Base-by-base conservation (phyloP, 2,113 vertebrate genomes). In the Leptobrachium leishanense region DNA sequence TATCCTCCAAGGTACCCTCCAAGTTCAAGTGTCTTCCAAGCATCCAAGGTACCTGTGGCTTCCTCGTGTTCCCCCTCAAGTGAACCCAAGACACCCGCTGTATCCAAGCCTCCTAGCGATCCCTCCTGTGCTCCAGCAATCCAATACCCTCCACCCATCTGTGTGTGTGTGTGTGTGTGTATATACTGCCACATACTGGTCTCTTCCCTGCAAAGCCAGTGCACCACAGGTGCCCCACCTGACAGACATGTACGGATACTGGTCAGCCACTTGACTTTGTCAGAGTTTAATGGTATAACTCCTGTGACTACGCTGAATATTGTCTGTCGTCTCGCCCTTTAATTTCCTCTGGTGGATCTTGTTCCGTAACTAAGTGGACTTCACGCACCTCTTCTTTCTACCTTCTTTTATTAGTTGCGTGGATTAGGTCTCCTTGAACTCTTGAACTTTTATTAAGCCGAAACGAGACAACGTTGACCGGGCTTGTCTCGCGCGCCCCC, bases 391-490 rank as follows among this genome's bases (percentile, higher is more conserved):
- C 46, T 57, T 31, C 53, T 15, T 57, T 68, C 10, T 80, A 68
- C 77, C 77, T 80, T 43, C 55, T 59, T 80, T 80, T 74, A 80
- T 80, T 74, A 74, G 71, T 65, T 66, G 64, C 12, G 42, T 42
- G 39, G 41, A 80, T 80, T 80, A 74, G 77, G 77, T 80, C 50
- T 74, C 20, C 68, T 10, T 80, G 63, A 80, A 80, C 77, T 80
- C 31, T 53, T 80, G 77, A 80, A 80, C 77, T 80, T 31, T 80
- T 68, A 39, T 43, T 43, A 7, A 73, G 40, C 46, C 6, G 9
- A 67, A 31, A 57, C 43, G 59, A 57, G 62, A 72, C 66, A 65
- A 79, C 72, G 13, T 2, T 20, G 50, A 66, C 40, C 66, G 20
- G 43, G 68, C 40, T 72, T 72, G 59, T 72, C 13, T 41, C 44